Evolutionary conservation across 37 sponge, comb jelly and placozoan genomes (phyloP), one percentile per base, ranked within the genome.

Genomic region (Crambe crambe): DNA sequence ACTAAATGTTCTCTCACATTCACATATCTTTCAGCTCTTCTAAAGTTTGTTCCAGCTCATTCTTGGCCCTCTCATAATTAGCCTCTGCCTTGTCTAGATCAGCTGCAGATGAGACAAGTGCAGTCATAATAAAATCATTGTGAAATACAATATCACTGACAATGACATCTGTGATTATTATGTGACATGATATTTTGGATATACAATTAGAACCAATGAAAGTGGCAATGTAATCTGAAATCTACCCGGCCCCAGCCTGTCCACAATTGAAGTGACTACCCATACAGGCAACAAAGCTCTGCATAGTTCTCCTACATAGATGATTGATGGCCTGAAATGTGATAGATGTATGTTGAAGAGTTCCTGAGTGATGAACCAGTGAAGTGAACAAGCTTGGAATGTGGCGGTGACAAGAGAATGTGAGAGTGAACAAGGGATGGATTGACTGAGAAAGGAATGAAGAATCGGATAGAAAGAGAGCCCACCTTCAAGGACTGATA

Each of bases 11-110:
- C 17, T 25, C 61, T 18, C 3, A 27, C 32, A 42, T 70, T 60
- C 42, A 88, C 74, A 90, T 70, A 32, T 90, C 87, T 32, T 51
- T 70, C n/a, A 90, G 87, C 78, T 85, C 89, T 15, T 76, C 85
- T 34, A 92, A 26, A 6, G 93, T 92, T 3, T 31, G 30, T 5
- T 88, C 89, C 61, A 92, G 63, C 37, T 92, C 93, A 26, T n/a
- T 64, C 75, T 92, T 92, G 3, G 83, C 86, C 31, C 81, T 58
- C 35, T 88, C 89, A 72, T 82, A 92, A 6, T 88, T 92, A 0
- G 74, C 63, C 43, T 92, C 93, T 23, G 82, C 79, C 29, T 22
- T n/a, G 23, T 92, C 93, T 34, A 92, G 65, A 51, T 92, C 93
- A 72, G 26, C 93, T 92, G 74, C 3, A 62, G 62, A 60, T 31